Evolutionary conservation across 2,888 invertebrate genomes (phyloP).

Genomic region (Sphaeridia pumilis): DNA sequence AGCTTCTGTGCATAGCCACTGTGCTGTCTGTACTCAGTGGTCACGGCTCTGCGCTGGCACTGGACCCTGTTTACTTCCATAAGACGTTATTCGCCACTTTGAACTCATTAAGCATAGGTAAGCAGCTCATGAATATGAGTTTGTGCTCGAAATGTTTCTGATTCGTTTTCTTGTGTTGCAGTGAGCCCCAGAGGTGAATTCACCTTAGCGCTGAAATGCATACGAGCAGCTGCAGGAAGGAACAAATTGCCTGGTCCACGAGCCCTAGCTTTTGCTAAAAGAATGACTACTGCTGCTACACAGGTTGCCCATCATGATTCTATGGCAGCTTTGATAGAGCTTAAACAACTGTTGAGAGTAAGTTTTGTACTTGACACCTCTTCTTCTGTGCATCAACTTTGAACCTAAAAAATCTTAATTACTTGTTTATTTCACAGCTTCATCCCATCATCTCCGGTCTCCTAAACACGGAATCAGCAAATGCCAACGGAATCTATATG

Average conservation of each 20-base stretch:
- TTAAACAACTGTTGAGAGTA: conserved; percentile 57
- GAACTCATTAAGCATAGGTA: conserved; percentile 55
- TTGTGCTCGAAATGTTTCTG: too few species aligned
- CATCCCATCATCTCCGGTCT: conserved; percentile 49
- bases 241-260: conserved; percentile 64
- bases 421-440: conserved; percentile 15
- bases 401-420: too few species aligned
- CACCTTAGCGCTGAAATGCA: conserved; percentile 26
- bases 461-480: conserved; percentile 59
- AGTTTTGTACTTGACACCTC: conserved; percentile 19
- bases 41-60: conserved; percentile 74
- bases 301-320: conserved; percentile 58
- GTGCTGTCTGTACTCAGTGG: conserved; percentile 81
- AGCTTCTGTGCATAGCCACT: conserved; percentile 74
- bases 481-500: conserved; percentile 66
- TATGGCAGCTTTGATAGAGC: conserved; percentile 54
- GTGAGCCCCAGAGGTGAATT: conserved; percentile 14
- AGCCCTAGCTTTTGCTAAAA: conserved; percentile 70
- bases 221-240: conserved; percentile 39
- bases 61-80: conserved; percentile 86
- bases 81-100: conserved; percentile 61
- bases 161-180: too few species aligned
- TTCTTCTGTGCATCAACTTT: too few species aligned
- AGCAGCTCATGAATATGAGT: too few species aligned
- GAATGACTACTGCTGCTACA: conserved; percentile 56